Evolutionary conservation across 2,797 vertebrate genomes (phyloP), one percentile per base, ranked within the genome.

Genomic region (Falco columbarius): DNA sequence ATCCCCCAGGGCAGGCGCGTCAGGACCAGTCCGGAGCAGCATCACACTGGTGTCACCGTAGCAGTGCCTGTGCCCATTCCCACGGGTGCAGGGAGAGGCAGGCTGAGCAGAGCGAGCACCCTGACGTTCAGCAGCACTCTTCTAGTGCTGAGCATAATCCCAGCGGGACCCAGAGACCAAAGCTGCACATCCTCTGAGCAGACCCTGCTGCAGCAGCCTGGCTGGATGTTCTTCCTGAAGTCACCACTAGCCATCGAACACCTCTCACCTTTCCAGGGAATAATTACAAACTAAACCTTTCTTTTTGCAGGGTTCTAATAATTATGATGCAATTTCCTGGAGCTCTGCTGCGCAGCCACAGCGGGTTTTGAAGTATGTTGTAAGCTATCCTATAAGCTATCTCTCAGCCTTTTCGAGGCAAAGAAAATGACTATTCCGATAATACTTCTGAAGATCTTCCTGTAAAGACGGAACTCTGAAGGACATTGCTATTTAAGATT

Each of bases 1-100:
- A 42, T 44, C 18, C 30, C n/a, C 62, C 21, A 29, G 24, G 36
- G 7, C 54, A 79, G 22, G 13, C 0, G 0, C 40, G 63, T 55
- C 40, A 47, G 74, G 52, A 21, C 24, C 55, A 75, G 14, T 22
- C 34, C 82, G 65, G 46, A 81, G 54, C 14, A 56, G 15, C 5
- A 2, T 54, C n/a, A 38, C 14, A 38, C 7, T 1, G 3, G 16
- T 38, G 61, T 36, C 75, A 79, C 32, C 58, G 29, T 0, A 88
- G 34, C 54, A 36, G 49, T 24, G 65, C 40, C 66, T 88, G 34
- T 72, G 42, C 9, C 2, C 0, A 27, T 36, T 71, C 32, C 52
- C n/a, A 18, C 0, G 0, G 21, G 49, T 10, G 14, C 46, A 9
- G 16, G 86, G 23, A 59, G 36, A 56, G 68, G 9, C 7, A 82